These are phyloP conservation scores for Colius striatus DNA, from an alignment of 2,113 vertebrate species.

Conservation along the genomic window DNA sequence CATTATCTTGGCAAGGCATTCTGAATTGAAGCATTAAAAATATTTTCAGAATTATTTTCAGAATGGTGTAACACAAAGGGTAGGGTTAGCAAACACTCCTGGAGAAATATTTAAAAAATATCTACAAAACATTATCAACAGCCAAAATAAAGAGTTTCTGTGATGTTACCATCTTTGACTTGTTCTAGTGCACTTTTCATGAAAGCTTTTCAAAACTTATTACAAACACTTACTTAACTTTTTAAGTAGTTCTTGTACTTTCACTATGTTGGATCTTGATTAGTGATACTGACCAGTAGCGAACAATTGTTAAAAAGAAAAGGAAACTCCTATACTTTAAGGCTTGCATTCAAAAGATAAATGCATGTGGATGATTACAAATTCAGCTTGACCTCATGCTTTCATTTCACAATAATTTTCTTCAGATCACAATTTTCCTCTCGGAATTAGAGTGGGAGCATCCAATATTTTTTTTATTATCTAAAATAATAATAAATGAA, in stretches of 20 bases:
- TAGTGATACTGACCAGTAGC: not conserved
- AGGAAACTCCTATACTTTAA: not conserved
- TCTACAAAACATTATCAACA: not conserved
- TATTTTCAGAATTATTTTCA: not conserved
- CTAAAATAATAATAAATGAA: not conserved
- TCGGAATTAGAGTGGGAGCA: not conserved
- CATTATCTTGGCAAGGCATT: not conserved
- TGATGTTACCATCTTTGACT: not conserved
- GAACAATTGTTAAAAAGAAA: not conserved
- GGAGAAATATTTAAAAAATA: not conserved
- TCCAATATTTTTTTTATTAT: not conserved
- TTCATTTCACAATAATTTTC: not conserved
- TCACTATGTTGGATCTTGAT: not conserved
- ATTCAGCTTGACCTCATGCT: not conserved
- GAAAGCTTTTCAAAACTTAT: not conserved
- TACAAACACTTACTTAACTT: not conserved
- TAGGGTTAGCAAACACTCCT: not conserved
- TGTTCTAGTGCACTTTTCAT: not conserved
- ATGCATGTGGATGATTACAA: not conserved
- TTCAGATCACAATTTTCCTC: not conserved
- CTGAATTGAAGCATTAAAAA: not conserved
- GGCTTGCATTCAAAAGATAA: not conserved
- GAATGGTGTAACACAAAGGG: not conserved
- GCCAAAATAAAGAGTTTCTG: not conserved
- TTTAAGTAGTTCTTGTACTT: not conserved